Conservation (phyloP, 2,113 vertebrate genomes). For the Ondatra zibethicus region DNA sequence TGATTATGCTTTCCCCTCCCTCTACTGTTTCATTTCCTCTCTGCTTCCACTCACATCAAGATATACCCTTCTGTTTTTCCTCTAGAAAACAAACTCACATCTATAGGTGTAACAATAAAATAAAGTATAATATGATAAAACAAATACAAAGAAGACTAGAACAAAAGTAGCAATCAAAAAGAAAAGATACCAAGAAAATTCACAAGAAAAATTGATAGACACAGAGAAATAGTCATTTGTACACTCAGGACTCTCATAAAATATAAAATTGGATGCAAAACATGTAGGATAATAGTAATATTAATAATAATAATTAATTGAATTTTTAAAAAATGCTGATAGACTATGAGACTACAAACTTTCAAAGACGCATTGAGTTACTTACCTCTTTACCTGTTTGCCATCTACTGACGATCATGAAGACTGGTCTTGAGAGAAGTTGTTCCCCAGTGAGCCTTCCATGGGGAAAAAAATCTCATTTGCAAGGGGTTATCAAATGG, state of each 20-base stretch:
- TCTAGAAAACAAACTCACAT: neutral
- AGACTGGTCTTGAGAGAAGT: neutral
- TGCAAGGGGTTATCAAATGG: no score
- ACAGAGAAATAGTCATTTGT: neutral
- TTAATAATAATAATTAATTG: neutral
- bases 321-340: neutral
- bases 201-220: neutral
- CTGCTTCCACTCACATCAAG: rapidly evolving
- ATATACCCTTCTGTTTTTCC: no score
- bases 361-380: neutral
- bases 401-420: no score
- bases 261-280: neutral
- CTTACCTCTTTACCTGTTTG: neutral
- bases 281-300: neutral
- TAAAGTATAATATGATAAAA: neutral
- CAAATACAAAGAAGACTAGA: neutral
- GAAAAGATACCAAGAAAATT: neutral
- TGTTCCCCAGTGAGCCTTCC: neutral
- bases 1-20: no score
- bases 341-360: neutral
- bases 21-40: no score
- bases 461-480: neutral
- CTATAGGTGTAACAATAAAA: neutral
- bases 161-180: neutral
- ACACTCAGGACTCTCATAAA: neutral